phyloP scores from a whole-genome alignment of 2,888 invertebrate species.

The Acanthosepion lycidas region DNA sequence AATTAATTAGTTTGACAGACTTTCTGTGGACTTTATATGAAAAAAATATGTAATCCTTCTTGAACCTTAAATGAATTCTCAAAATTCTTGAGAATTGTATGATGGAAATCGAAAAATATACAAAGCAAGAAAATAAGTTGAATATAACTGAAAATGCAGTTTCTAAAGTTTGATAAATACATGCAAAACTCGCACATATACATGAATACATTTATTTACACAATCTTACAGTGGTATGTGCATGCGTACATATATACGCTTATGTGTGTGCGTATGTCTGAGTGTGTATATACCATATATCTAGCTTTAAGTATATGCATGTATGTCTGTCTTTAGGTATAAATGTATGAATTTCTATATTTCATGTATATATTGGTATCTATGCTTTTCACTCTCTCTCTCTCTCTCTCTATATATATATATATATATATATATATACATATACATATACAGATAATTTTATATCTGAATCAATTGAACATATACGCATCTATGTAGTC shows the following conservation, averaged over 20 bases:
- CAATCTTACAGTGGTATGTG: background rate
- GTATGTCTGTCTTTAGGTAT: background rate
- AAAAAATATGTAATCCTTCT: background rate
- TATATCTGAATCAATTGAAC: background rate
- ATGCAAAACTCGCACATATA: no score
- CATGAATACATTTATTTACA: no score
- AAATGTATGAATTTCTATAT: no score
- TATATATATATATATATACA: background rate
- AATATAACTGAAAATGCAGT: no score
- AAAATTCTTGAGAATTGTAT: no score
- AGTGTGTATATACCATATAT: background rate
- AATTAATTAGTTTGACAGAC: background rate
- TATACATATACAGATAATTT: background rate
- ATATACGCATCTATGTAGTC: no score
- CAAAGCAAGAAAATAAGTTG: no score
- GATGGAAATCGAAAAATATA: no score
- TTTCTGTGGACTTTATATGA: background rate
- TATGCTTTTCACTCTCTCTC: background rate
- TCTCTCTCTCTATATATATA: background rate
- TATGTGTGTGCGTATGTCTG: background rate
- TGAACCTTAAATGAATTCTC: no score
- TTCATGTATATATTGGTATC: background rate
- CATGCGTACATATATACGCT: background rate
- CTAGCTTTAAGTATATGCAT: background rate
- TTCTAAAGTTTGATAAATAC: no score